Evolutionary conservation across 2,113 vertebrate species (phyloP).

Genomic region (Catagonus wagneri): DNA sequence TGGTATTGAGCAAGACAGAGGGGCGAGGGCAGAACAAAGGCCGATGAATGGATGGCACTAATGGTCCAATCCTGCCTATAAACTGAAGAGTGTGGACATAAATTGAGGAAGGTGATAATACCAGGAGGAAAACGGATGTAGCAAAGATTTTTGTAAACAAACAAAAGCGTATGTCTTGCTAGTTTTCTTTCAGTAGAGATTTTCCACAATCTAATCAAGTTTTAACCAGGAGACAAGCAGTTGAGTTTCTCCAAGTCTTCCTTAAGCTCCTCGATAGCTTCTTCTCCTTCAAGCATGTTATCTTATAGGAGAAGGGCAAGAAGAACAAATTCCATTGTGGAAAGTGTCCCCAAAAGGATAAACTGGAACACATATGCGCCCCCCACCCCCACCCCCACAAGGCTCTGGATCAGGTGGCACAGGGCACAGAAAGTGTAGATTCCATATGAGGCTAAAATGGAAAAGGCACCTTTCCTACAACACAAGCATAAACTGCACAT

Average conservation of each 20-base stretch:
- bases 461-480: not conserved
- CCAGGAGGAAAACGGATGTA: not conserved
- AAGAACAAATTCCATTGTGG: not conserved
- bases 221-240: not conserved
- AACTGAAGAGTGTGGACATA: not conserved
- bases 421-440: not conserved
- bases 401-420: not conserved
- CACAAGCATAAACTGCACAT: not conserved
- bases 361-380: not conserved
- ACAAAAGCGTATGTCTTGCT: no score
- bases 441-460: not conserved
- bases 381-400: accelerated
- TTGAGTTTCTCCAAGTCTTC: not conserved
- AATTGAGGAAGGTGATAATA: not conserved
- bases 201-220: not conserved
- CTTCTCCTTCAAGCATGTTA: not conserved
- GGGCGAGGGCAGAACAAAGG: not conserved
- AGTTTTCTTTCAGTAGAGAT: not conserved
- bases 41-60: no score
- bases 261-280: not conserved
- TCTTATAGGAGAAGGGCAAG: not conserved
- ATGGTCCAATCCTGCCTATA: not conserved
- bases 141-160: not conserved
- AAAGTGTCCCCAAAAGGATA: not conserved
- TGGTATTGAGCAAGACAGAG: not conserved